Conservation (phyloP, 2,888 invertebrate species). For the Kryphioiulus occultus region DNA sequence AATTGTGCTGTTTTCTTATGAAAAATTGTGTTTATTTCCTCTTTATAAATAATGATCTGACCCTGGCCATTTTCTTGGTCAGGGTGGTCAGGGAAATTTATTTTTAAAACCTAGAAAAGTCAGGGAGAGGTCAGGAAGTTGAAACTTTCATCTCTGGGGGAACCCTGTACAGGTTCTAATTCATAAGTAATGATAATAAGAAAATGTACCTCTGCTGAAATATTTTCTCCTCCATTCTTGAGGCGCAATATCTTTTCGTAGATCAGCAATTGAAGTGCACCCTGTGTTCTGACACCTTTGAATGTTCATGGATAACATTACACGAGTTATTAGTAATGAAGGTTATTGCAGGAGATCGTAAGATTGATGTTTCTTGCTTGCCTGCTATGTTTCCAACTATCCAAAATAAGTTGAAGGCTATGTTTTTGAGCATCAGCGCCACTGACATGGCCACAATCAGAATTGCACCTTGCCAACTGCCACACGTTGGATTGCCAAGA, state of each 20-base stretch:
- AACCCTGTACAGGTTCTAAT: too few species aligned
- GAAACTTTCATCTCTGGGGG: too few species aligned
- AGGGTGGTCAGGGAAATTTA: too few species aligned
- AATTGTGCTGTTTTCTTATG: too few species aligned
- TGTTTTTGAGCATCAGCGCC: slow-evolving; percentile 59
- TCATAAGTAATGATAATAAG: too few species aligned
- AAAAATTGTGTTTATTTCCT: too few species aligned
- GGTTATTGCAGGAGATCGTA: too few species aligned
- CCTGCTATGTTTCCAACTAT: slow-evolving; percentile 58
- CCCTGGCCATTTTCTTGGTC: too few species aligned
- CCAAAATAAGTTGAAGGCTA: slow-evolving; percentile 60
- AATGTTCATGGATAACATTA: neutral
- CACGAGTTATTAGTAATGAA: too few species aligned
- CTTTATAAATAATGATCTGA: too few species aligned
- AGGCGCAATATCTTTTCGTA: slow-evolving; percentile 49
- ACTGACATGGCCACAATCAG: slow-evolving; percentile 59
- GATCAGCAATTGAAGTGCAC: slow-evolving; percentile 49
- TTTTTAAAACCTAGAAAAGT: too few species aligned
- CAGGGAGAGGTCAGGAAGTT: too few species aligned
- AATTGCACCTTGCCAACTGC: slow-evolving; percentile 58
- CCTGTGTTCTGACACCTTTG: slow-evolving; percentile 41
- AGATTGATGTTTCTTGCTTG: slow-evolving; percentile 48
- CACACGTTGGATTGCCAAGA: neutral
- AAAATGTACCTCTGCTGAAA: slow-evolving; percentile 45
- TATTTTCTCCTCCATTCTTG: slow-evolving; percentile 39